These are phyloP conservation scores for Drosophila baimaii DNA, from an alignment of 1,140 invertebrate species.

Conservation along the genomic window DNA sequence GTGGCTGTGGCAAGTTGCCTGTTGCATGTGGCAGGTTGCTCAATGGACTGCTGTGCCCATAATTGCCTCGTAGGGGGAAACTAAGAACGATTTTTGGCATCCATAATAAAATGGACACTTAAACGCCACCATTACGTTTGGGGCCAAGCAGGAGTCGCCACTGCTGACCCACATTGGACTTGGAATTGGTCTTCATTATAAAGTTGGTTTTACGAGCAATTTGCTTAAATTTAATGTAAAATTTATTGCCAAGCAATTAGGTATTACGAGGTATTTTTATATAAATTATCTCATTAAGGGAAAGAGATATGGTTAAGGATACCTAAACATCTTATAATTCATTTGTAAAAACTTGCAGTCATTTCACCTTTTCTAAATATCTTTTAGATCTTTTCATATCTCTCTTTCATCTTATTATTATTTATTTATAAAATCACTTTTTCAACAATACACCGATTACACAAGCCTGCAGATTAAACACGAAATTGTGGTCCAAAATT, in stretches of 20 bases:
- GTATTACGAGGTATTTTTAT: neutral
- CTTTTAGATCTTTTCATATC: too few relatives aligned
- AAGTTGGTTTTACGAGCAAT: neutral
- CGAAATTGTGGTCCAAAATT: too few relatives aligned
- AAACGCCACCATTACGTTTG: neutral
- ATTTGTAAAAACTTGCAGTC: too few relatives aligned
- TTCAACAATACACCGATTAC: too few relatives aligned
- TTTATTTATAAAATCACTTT: too few relatives aligned
- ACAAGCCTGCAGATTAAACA: too few relatives aligned
- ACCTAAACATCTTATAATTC: too few relatives aligned
- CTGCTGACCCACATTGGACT: conserved; percentile 8
- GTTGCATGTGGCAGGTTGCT: conserved; percentile 12
- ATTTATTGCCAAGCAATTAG: neutral
- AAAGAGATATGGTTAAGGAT: too few relatives aligned
- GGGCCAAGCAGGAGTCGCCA: conserved; percentile 1
- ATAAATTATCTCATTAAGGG: too few relatives aligned
- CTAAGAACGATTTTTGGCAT: conserved; percentile 31
- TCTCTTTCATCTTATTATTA: too few relatives aligned
- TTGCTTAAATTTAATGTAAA: too few relatives aligned
- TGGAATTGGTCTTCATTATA: conserved; percentile 8
- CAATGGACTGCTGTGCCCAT: conserved; percentile 25
- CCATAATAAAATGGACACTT: conserved; percentile 17
- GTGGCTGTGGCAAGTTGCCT: conserved; percentile 11
- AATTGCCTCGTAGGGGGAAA: conserved; percentile 7
- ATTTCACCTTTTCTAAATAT: too few relatives aligned